Base-by-base conservation (phyloP, 2,797 vertebrate species). In the Peromyscus attwateri region DNA sequence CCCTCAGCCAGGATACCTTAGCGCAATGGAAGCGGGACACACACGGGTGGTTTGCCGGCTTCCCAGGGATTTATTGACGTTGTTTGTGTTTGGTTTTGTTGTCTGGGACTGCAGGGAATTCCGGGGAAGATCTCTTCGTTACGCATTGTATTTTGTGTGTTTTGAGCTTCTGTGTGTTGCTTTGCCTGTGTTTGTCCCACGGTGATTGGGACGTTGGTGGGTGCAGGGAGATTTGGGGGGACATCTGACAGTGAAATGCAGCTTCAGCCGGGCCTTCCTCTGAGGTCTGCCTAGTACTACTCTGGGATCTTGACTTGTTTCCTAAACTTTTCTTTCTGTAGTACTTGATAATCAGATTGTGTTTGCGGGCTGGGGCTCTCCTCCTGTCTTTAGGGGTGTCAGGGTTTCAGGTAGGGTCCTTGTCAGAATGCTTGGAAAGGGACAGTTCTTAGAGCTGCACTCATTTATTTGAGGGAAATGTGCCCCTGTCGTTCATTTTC, bases 281-380 rank as follows among this genome's bases (percentile, higher is more conserved):
- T 27, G 25, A 37, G 89, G 31, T 34, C 60, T 40, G 7, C 62
- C 84, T 80, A 66, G 17, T 7, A 55, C 64, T 70, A 17, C 62
- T 68, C 87, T 76, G 27, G 77, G n/a, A 84, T 66, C 80, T 82
- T 70, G 60, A 71, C 82, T 96, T 88, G 49, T 89, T 96, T 79
- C 71, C 64, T 89, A 83, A 93, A 93, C 92, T 91, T 97, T 92
- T 89, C 87, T 95, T 95, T 91, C 94, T 92, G 19, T 49, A 0
- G 49, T 49, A 49, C 57, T 88, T 81, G 84, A 3, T 87, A 83
- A 68, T 94, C 87, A n/a, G 57, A 57, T 75, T 71, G 89, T 89
- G 43, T 29, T 40, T 52, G n/a, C 6, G 0, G 37, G 27, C 49
- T 25, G 52, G 27, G 49, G n/a, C 34, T 19, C 16, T 25, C 19